Conservation (phyloP, 2,888 invertebrate genomes). For the Junonia oenone region DNA sequence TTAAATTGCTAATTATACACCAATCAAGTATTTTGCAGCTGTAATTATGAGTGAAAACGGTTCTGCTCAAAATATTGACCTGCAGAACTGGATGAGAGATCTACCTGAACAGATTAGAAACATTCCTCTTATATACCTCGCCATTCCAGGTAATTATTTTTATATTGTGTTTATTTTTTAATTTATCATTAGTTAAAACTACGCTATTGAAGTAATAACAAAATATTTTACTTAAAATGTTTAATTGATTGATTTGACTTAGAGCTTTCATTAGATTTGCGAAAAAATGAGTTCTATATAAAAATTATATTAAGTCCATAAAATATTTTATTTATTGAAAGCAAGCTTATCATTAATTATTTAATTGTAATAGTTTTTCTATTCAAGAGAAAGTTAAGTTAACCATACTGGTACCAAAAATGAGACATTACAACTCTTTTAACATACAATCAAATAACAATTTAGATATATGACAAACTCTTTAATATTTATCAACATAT, state of each 20-base stretch:
- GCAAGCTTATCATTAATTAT: background rate
- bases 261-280: background rate
- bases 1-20: background rate
- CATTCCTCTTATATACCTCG: slow-evolving; percentile 83
- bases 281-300: no score
- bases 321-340: no score
- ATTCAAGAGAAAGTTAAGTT: no score
- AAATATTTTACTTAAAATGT: no score
- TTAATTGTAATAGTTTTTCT: no score
- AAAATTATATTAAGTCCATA: no score
- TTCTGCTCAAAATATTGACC: slow-evolving; percentile 44
- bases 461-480: no score
- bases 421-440: no score
- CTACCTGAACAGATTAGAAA: slow-evolving; percentile 79
- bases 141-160: slow-evolving; percentile 83
- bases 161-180: background rate
- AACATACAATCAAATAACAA: no score
- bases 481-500: background rate
- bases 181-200: background rate
- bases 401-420: no score
- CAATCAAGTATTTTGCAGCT: slow-evolving; percentile 7
- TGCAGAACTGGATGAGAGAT: slow-evolving; percentile 86
- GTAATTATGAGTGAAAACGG: slow-evolving; percentile 52
- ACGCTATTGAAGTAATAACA: no score
- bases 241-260: no score